Evolutionary conservation across 2,888 invertebrate genomes (phyloP), one percentile per base, ranked within the genome.

Genomic region (Agriotes lineatus): DNA sequence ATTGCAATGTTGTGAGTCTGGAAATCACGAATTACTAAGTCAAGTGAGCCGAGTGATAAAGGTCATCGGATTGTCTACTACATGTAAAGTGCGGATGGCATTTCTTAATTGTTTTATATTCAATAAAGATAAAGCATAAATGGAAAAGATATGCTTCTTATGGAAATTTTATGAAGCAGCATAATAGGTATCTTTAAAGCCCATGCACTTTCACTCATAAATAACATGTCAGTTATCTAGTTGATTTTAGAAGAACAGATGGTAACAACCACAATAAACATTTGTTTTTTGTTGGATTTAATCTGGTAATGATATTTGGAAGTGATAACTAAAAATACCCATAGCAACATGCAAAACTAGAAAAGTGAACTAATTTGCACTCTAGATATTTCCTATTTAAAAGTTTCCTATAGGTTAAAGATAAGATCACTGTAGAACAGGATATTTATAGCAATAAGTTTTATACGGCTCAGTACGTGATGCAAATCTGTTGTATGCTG

Each of bases 61-160:
- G 48, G 48, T 48, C 48, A 48, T 48, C 22, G 6, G 2, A 25
- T 25, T 25, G 12, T 4, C 9, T 9, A 20, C 48, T 6, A 48
- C 48, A 48, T 22, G 48, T 48, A 48, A 12, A 7, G 5, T 19
- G 19, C 18, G 9, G 44, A 48, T 48, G 48, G 2, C 48, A 25
- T 48, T 48, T 48, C 48, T 12, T 20, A 48, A 48, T 48, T 42
- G 16, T 14, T 42, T 48, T n/a, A n/a, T n/a, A n/a, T n/a, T n/a
- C n/a, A n/a, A n/a, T n/a, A n/a, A n/a, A n/a, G n/a, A n/a, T n/a
- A n/a, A n/a, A n/a, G n/a, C n/a, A n/a, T n/a, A n/a, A n/a, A n/a
- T n/a, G n/a, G n/a, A n/a, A n/a, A n/a, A n/a, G n/a, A n/a, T n/a
- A n/a, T n/a, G n/a, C n/a, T n/a, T n/a, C n/a, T 22, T 20, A 48